These are phyloP conservation scores for Enoplosus armatus DNA, from an alignment of 2,797 vertebrate species.

Conservation along the genomic window DNA sequence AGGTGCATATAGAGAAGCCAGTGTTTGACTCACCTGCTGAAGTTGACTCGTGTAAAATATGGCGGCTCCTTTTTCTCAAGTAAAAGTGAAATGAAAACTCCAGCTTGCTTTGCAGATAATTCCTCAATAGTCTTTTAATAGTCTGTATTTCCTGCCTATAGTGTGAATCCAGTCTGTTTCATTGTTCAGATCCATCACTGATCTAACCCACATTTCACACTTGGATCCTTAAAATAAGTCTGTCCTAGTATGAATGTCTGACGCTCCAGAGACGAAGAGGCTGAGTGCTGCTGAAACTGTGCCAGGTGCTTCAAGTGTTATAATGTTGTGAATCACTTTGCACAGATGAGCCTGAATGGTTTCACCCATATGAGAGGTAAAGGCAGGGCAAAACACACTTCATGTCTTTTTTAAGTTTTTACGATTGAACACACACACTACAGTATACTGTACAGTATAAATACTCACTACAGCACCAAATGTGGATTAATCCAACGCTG, in stretches of 20 bases:
- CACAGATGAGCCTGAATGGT: not conserved
- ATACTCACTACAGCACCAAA: not conserved
- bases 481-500: not conserved
- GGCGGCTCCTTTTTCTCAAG: not conserved
- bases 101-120: not conserved
- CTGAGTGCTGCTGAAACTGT: slow-evolving; percentile 2
- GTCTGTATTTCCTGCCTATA: not conserved
- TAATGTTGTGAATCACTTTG: not conserved
- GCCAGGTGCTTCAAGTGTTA: slow-evolving; percentile 15
- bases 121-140: not conserved
- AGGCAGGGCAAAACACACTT: not conserved
- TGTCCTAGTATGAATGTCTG: not conserved
- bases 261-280: not conserved
- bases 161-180: not conserved
- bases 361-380: not conserved
- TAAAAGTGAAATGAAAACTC: not conserved
- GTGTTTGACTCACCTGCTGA: not conserved
- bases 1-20: too few relatives aligned
- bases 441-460: too few relatives aligned
- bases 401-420: not conserved
- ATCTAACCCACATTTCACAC: slow-evolving; percentile 23
- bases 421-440: not conserved
- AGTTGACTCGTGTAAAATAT: too few relatives aligned
- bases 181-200: not conserved
- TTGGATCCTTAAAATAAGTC: slow-evolving; percentile 28